Percentiles rank a stretch among this genome's conserved stretches.
Evolutionary conservation across 1,140 invertebrate species (phyloP).

Genomic region (Bombus sylvicola): DNA sequence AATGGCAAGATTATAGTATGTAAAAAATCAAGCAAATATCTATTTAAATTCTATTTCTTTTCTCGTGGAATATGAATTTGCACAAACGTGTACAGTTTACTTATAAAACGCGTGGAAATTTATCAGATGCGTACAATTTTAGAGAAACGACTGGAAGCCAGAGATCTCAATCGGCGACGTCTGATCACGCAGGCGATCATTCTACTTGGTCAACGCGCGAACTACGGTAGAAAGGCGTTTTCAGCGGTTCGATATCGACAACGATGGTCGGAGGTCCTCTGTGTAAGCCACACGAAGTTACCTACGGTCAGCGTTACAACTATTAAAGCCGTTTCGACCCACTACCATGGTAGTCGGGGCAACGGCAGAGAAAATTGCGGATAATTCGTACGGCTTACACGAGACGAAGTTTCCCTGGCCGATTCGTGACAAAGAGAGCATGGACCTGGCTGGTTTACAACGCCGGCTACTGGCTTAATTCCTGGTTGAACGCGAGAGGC

Average conservation of each 20-base stretch:
- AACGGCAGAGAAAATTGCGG: conserved; percentile 40
- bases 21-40: no score
- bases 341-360: not conserved
- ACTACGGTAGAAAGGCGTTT: not conserved
- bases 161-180: not conserved
- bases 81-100: no score
- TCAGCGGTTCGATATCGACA: not conserved
- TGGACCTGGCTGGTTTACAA: conserved; percentile 30
- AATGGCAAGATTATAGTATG: no score
- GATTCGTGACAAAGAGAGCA: conserved; percentile 40
- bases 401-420: conserved; percentile 24
- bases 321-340: conserved; percentile 28
- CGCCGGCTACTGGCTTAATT: conserved; percentile 29
- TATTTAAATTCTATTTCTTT: no score
- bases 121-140: no score
- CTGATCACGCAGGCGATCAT: not conserved
- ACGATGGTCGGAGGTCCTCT: not conserved
- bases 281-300: conserved; percentile 9
- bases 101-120: no score
- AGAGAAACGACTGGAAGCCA: not conserved
- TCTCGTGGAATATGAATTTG: no score
- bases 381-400: conserved; percentile 47
- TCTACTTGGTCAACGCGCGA: conserved; percentile 1
- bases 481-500: conserved; percentile 28
- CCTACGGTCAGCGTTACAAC: conserved; percentile 32